Evolutionary conservation across 2,888 invertebrate genomes (phyloP).

Genomic region (Watsonalla binaria): DNA sequence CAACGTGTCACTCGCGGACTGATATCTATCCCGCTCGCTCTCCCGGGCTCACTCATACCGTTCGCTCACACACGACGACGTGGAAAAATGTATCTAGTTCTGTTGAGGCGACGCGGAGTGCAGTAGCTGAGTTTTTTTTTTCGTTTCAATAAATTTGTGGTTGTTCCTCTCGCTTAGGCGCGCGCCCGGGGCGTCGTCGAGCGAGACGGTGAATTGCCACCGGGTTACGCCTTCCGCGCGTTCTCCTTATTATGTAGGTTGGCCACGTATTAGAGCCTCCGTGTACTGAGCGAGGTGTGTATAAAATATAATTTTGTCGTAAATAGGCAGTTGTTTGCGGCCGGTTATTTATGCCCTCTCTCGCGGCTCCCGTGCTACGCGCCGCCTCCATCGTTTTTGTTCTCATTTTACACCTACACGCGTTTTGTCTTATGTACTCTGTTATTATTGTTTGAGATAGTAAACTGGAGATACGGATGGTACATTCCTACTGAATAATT

Average conservation of each 20-base stretch:
- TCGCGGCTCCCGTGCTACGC: constrained; percentile 67
- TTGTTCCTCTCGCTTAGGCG: constrained; percentile 74
- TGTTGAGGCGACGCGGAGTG: constrained; percentile 75
- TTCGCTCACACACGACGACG: constrained; percentile 58
- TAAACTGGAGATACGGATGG: too few relatives aligned
- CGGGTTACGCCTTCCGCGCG: constrained; percentile 78
- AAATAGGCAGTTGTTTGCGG: constrained; percentile 64
- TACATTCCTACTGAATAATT: too few relatives aligned
- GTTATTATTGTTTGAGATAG: not conserved
- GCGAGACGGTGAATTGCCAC: constrained; percentile 70
- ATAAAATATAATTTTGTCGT: constrained; percentile 72
- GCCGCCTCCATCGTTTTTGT: constrained; percentile 40
- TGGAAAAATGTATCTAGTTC: constrained; percentile 79
- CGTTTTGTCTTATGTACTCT: not conserved
- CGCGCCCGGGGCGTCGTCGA: constrained; percentile 68
- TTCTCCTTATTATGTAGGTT: constrained; percentile 75
- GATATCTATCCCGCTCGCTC: constrained; percentile 47
- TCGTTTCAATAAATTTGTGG: constrained; percentile 78
- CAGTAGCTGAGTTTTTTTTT: constrained; percentile 74
- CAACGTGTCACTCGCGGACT: constrained; percentile 44
- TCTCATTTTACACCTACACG: constrained; percentile 17
- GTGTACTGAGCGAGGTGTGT: constrained; percentile 59
- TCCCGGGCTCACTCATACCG: constrained; percentile 11
- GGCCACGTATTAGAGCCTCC: constrained; percentile 70
- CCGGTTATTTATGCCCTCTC: constrained; percentile 62